phyloP scores from a whole-genome alignment of 2,888 invertebrate genomes.

The Arctia plantaginis region DNA sequence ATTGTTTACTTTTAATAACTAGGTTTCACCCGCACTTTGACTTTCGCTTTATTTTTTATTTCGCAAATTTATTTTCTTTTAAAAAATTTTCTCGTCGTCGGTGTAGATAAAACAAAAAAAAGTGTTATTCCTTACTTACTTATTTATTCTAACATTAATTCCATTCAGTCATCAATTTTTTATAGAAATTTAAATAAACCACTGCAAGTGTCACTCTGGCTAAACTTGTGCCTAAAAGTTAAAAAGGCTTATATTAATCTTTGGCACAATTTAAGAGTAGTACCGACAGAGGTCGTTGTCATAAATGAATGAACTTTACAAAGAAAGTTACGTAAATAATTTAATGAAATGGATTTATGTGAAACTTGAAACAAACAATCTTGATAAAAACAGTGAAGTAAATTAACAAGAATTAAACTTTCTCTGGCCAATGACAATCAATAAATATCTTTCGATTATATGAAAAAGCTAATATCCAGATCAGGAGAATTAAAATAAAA shows the following conservation, averaged over 20 bases:
- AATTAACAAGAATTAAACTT: neutral
- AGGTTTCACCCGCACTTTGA: neutral
- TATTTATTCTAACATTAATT: too few relatives aligned
- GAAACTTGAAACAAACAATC: neutral
- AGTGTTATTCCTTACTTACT: too few relatives aligned
- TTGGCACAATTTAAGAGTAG: conserved; percentile 37
- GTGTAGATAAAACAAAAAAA: neutral
- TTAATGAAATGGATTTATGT: neutral
- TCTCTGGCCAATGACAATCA: neutral
- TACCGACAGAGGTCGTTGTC: conserved; percentile 54
- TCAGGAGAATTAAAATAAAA: neutral
- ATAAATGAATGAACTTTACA: conserved; percentile 68
- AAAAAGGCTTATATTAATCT: conserved; percentile 30
- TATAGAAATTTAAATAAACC: neutral
- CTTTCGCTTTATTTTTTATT: neutral
- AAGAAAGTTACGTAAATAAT: conserved; percentile 31
- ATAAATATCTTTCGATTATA: neutral
- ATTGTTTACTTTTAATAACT: neutral
- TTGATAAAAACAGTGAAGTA: neutral
- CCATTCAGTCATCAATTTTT: too few relatives aligned
- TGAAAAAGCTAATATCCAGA: conserved; percentile 15
- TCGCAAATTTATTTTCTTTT: neutral
- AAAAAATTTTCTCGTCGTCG: neutral
- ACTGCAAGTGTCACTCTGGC: neutral
- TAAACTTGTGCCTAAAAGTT: neutral